Conservation (phyloP, 2,888 invertebrate species). For the Xylophagus ater region DNA sequence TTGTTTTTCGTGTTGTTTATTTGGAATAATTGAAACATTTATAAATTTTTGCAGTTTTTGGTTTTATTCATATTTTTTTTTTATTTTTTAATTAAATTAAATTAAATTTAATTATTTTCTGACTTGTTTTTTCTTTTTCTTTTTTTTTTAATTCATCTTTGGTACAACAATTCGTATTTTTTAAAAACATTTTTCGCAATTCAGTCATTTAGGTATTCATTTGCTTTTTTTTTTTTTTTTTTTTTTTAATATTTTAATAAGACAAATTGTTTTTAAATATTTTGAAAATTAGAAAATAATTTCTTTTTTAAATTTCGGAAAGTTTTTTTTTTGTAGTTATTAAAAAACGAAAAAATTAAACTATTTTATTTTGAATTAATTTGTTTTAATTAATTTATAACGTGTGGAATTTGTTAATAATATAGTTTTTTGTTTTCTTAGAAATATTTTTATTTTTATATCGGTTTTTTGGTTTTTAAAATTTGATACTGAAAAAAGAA, state of each 20-base stretch:
- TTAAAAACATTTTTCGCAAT: too few relatives aligned
- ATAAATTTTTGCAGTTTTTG: slow-evolving; percentile 16
- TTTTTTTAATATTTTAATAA: slow-evolving; percentile 7
- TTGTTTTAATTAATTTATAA: slow-evolving; percentile 9
- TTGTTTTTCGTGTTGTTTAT: too few relatives aligned
- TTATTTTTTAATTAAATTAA: slow-evolving; percentile 17
- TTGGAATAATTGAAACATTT: too few relatives aligned
- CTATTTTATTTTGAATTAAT: slow-evolving; percentile 10
- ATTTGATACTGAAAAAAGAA: slow-evolving; percentile 19
- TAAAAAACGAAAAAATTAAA: too few relatives aligned
- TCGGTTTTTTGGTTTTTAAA: slow-evolving; percentile 23
- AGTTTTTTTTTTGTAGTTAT: slow-evolving; percentile 16
- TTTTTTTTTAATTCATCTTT: slow-evolving; percentile 18
- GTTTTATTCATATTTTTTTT: slow-evolving; percentile 13
- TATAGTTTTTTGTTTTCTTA: slow-evolving; percentile 18
- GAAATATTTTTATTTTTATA: slow-evolving; percentile 13
- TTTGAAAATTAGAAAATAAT: slow-evolving; percentile 8
- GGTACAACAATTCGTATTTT: too few relatives aligned
- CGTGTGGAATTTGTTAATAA: too few relatives aligned
- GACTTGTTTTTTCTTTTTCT: slow-evolving; percentile 13
- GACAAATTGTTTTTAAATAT: slow-evolving; percentile 9
- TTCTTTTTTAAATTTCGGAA: slow-evolving; percentile 1
- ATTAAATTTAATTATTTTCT: slow-evolving; percentile 17
- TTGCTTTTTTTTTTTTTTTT: slow-evolving; percentile 15
- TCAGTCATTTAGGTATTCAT: too few relatives aligned